Conservation (phyloP, 2,113 vertebrate species). For the Chaetodon trifascialis region DNA sequence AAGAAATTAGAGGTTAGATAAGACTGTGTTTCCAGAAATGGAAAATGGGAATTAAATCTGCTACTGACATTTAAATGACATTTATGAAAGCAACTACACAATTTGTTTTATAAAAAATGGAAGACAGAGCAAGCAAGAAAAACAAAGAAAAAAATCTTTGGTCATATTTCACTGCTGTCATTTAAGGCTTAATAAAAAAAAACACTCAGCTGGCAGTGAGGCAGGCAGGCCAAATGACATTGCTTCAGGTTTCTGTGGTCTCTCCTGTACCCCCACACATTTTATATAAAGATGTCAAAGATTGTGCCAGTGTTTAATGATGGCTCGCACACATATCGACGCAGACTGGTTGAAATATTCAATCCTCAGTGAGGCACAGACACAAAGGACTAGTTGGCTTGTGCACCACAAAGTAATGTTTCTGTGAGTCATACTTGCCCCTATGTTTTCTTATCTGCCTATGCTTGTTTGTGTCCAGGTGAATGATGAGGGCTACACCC, state of each 20-base stretch:
- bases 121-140: not conserved
- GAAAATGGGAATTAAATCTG: conserved; percentile 2
- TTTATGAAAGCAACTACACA: not conserved
- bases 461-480: conserved; percentile 79
- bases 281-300: not conserved
- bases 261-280: not conserved
- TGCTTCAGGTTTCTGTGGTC: not conserved
- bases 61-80: conserved; percentile 1
- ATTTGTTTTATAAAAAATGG: not conserved
- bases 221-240: not conserved
- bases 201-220: not conserved
- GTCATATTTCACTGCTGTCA: not conserved
- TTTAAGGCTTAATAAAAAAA: not conserved
- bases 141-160: not conserved
- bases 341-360: not conserved
- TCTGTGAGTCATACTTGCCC: conserved; percentile 11
- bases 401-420: not conserved
- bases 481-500: conserved; percentile 99
- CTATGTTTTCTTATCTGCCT: conserved; percentile 12
- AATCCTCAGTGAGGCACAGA: not conserved
- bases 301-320: not conserved
- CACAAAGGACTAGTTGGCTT: not conserved
- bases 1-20: not conserved
- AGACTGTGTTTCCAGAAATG: not conserved
- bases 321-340: no score